These are phyloP conservation scores for Ditylenchus dipsaci DNA, from an alignment of 1,140 invertebrate genomes.

Conservation along the genomic window DNA sequence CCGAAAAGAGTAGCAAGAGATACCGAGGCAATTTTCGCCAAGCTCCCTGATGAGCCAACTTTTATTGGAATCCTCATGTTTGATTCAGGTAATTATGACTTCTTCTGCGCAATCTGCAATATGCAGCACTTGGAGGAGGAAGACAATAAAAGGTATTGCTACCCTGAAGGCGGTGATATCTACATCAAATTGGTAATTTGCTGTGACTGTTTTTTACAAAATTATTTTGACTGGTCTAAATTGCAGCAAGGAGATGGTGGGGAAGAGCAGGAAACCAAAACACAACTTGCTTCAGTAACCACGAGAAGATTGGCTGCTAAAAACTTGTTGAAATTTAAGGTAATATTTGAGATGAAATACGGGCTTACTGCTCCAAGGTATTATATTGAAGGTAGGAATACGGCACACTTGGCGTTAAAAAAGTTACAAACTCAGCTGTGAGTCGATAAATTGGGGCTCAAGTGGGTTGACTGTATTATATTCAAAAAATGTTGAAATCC, in stretches of 20 bases:
- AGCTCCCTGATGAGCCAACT: too few relatives aligned
- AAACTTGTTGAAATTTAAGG: constrained; percentile 27
- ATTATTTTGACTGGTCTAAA: not conserved
- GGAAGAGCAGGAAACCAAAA: constrained; percentile 2
- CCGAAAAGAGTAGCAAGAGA: too few relatives aligned
- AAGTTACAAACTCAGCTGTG: too few relatives aligned
- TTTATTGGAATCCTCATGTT: not conserved
- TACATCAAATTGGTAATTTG: constrained; percentile 34
- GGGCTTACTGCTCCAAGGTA: too few relatives aligned
- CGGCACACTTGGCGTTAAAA: too few relatives aligned
- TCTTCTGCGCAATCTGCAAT: constrained; percentile 15
- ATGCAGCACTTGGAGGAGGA: constrained; percentile 6
- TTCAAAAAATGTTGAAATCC: too few relatives aligned
- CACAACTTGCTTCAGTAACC: not conserved
- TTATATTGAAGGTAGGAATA: too few relatives aligned
- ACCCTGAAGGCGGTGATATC: constrained; percentile 31
- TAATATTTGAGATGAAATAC: too few relatives aligned
- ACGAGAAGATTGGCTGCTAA: constrained; percentile 30
- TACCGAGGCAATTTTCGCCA: too few relatives aligned
- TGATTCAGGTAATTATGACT: constrained; percentile 2
- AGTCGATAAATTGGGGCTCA: too few relatives aligned
- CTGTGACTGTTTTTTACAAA: not conserved
- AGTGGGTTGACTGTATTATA: too few relatives aligned
- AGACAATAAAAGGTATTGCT: constrained; percentile 16
- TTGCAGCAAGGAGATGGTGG: constrained; percentile 34